phyloP scores from a whole-genome alignment of 2,797 vertebrate genomes.

The Saxicola maurus region DNA sequence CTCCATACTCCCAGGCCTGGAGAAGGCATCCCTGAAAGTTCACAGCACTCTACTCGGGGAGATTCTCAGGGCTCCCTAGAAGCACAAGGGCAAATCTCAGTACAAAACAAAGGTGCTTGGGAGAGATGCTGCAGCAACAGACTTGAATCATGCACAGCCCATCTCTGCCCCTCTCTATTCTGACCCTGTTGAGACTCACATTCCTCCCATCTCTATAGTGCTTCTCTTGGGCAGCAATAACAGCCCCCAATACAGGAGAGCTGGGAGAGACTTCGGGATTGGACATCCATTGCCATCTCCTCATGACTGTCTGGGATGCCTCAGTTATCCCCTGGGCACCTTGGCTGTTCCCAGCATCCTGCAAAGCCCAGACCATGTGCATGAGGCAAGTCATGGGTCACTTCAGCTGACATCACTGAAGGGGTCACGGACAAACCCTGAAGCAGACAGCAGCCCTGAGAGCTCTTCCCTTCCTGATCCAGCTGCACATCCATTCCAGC shows the following conservation, averaged over 20 bases:
- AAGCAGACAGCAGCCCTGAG: neutral
- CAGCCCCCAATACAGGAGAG: neutral
- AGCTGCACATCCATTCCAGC: neutral
- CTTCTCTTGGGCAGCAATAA: neutral
- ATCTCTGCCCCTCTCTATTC: neutral
- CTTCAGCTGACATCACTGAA: neutral
- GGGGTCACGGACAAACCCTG: accelerated
- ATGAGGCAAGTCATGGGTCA: neutral
- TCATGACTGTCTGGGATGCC: neutral
- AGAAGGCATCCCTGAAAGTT: neutral
- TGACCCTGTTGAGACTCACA: neutral
- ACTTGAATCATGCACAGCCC: neutral
- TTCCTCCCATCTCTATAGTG: neutral
- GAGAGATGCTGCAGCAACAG: neutral
- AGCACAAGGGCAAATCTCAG: neutral
- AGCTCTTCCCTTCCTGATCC: neutral
- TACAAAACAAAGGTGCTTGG: neutral
- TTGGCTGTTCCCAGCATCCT: neutral
- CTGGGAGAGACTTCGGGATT: neutral
- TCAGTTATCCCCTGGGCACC: neutral
- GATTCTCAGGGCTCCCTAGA: neutral
- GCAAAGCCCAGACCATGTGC: neutral
- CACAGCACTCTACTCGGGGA: neutral
- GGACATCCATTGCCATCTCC: neutral
- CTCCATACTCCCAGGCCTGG: neutral